Base-by-base conservation (phyloP, 2,797 vertebrate species). In the Melanotaenia pygmaea region DNA sequence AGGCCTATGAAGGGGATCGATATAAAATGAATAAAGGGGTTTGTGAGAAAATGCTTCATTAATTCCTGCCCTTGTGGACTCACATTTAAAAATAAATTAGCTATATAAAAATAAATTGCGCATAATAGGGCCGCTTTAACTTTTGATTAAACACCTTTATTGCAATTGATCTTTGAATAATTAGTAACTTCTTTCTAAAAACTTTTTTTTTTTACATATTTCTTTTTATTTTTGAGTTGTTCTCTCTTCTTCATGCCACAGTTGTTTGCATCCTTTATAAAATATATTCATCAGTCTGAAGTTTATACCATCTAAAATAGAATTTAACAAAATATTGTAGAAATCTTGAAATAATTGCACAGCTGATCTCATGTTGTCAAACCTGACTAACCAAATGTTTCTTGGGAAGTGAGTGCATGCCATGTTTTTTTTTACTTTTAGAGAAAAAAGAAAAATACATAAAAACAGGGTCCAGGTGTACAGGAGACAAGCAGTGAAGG, bases 391-490 rank as follows among this genome's bases (percentile, higher is more conserved):
- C 80, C 59, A 76, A 72, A 76, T 34, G 2, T n/a, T 74, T 74
- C 40, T 77, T 56, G 51, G 40, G 65, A 50, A 79, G 71, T 59
- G 63, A 70, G 43, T 13, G 26, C 43, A 65, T 66, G 2, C 32
- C 62, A 5, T 7, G 14, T n/a, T 43, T 61, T 38, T n/a, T 76
- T 11, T 20, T 30, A 30, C 28, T 30, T 30, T 30, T 30, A 30
- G 50, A 65, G 53, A 53, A 0, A 45, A 9, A n/a, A 16, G 18
- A 66, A 26, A 37, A 26, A 62, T 62, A 76, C 7, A 60, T 22
- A 28, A 10, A 65, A 77, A 76, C 20, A 32, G 71, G 77, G 77
- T 81, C 68, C 89, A 91, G 91, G 85, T 90, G 90, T 85, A 70
- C 78, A 32, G 72, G 72, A 86, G 82, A 79, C 72, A 65, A 72